A percentile compares a stretch with the other conserved stretches of the same genome.
These are phyloP conservation scores for Meda fulgida DNA, from an alignment of 2,797 vertebrate genomes.

Conservation along the genomic window DNA sequence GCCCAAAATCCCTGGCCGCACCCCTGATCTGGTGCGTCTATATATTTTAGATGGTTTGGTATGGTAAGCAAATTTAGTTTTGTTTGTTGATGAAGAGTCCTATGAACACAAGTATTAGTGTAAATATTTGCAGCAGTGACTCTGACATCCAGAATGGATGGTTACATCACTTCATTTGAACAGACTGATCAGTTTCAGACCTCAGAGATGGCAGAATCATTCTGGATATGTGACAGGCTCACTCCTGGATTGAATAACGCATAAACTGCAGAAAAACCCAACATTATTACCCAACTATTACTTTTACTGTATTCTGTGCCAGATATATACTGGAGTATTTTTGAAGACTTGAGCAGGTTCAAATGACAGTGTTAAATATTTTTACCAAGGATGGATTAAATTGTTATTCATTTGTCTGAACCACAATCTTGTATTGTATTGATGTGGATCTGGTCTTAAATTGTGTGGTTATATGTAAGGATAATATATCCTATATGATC, in stretches of 20 bases:
- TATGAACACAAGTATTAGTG: neutral
- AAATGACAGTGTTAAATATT: neutral
- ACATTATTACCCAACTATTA: conserved; percentile 52
- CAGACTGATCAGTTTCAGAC: neutral
- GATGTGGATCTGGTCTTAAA: neutral
- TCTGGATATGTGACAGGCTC: conserved; percentile 22
- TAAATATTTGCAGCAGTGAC: neutral
- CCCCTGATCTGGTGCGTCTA: neutral
- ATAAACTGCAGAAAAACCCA: conserved; percentile 56
- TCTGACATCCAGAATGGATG: neutral
- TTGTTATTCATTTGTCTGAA: neutral
- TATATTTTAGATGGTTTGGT: conserved; percentile 2
- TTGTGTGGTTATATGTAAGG: neutral
- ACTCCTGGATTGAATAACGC: conserved; percentile 56
- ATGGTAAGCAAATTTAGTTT: neutral
- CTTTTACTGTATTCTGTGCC: conserved; percentile 46
- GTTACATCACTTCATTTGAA: neutral
- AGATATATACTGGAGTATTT: conserved; percentile 10
- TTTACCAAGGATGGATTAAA: neutral
- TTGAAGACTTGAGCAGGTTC: neutral
- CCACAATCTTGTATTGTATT: neutral
- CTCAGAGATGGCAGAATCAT: conserved; percentile 16
- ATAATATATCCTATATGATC: too few relatives aligned
- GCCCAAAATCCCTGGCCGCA: too few relatives aligned
- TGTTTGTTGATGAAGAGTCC: neutral